Base-by-base conservation (phyloP, 2,797 vertebrate genomes). In the Sandelia bainsii region DNA sequence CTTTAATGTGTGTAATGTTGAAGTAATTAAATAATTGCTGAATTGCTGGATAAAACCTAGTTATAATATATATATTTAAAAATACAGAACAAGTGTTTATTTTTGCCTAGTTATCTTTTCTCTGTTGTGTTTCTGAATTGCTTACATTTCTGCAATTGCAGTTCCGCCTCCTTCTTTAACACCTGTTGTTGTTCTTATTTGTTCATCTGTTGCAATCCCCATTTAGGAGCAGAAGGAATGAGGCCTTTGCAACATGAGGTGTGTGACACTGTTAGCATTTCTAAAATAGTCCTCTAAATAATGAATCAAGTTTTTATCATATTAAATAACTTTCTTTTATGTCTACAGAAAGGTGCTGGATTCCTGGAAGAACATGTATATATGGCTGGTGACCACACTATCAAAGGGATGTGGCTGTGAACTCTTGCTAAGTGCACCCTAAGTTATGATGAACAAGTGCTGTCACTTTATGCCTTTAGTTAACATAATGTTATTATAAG, bases 311-410 rank as follows among this genome's bases (percentile, higher is more conserved):
- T 57, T 64, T 19, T 5, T 14, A 23, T 45, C n/a, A 14, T 17
- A n/a, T 56, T 48, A 0, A 11, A 32, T 32, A 32, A 6, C 5
- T 32, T 71, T 44, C 51, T 19, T 68, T 39, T 80, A 12, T 75
- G 52, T 49, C 50, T 3, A 22, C 87, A 94, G 92, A 89, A 84
- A 69, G 77, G 67, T 75, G 83, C 87, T 87, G 83, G 82, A 77
- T 83, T 90, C 87, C 87, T 83, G 78, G 80, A 84, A 85, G 76
- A 88, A 91, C 82, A 75, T 91, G 91, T 92, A 90, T 70, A 92
- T 92, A 88, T 75, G 82, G 85, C 80, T 85, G 87, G 79, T 84
- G 87, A 84, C 83, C 79, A 52, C 79, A 63, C 79, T 61, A 44
- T 63, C 51, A 22, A 72, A 75, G 59, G 50, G 71, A 62, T 74